phyloP scores from a whole-genome alignment of 2,113 vertebrate genomes.

The Rhizomys pruinosus region DNA sequence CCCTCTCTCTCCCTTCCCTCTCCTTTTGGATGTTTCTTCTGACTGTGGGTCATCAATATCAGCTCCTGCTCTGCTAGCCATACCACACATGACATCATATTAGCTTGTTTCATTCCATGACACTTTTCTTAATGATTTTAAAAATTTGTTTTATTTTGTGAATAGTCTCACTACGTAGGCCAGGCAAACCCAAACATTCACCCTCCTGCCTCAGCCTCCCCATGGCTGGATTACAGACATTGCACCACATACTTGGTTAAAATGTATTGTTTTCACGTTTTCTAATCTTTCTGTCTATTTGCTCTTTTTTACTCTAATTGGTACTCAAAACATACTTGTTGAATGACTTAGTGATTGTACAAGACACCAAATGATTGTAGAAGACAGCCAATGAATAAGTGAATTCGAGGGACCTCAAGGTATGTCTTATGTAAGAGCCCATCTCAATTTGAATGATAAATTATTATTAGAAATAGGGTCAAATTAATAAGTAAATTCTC shows the following conservation, averaged over 20 bases:
- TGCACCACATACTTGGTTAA: not conserved
- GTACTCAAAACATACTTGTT: not conserved
- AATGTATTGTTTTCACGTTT: not conserved
- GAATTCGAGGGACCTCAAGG: fast-evolving
- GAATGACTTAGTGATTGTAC: not conserved
- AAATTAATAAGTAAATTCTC: conserved; percentile 24
- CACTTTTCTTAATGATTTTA: not conserved
- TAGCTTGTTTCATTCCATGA: fast-evolving
- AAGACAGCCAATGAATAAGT: not conserved
- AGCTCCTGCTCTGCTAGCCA: not conserved
- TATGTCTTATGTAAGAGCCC: not conserved
- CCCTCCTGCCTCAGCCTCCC: not conserved
- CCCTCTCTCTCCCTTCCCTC: no score
- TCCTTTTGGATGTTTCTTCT: not conserved
- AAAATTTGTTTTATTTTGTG: not conserved
- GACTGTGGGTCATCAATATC: not conserved
- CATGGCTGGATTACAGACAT: not conserved
- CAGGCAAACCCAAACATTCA: not conserved
- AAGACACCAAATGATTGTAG: not conserved
- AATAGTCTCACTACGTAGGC: not conserved
- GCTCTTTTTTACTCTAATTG: not conserved
- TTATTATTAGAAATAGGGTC: not conserved
- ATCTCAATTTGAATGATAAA: not conserved
- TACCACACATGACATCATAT: fast-evolving
- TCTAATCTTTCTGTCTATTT: not conserved